These are phyloP conservation scores for Girardia tigrina DNA, from an alignment of 2,888 invertebrate genomes.

Conservation along the genomic window DNA sequence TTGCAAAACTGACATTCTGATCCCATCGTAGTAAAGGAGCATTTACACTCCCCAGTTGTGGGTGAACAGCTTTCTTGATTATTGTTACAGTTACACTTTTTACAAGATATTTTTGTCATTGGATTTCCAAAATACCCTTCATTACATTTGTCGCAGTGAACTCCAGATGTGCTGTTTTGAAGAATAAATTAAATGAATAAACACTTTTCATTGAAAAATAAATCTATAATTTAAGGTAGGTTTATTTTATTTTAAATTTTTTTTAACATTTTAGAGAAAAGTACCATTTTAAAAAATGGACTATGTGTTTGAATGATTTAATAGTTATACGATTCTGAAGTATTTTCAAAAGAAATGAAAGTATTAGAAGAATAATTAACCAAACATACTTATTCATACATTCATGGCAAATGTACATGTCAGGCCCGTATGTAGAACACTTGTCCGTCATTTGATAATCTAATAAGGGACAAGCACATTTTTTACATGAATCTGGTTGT, in stretches of 20 bases:
- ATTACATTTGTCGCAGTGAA: not conserved
- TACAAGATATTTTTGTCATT: not conserved
- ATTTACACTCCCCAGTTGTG: slow-evolving; percentile 8
- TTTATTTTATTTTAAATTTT: no score
- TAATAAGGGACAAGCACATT: slow-evolving; percentile 77
- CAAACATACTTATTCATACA: not conserved
- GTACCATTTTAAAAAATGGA: no score
- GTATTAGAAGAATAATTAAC: not conserved
- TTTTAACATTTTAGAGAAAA: no score
- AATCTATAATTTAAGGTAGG: no score
- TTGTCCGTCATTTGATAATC: not conserved
- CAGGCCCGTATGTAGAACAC: not conserved
- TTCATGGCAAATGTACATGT: not conserved
- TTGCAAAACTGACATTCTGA: slow-evolving; percentile 17
- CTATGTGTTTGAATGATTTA: no score
- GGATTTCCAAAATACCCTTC: slow-evolving; percentile 6
- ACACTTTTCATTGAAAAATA: not conserved
- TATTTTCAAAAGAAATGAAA: no score
- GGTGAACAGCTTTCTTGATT: slow-evolving; percentile 5
- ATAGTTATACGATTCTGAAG: no score
- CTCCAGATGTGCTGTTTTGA: not conserved
- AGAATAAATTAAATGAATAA: not conserved
- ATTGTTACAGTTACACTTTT: not conserved
- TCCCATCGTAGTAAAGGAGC: slow-evolving; percentile 24
- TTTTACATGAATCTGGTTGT: slow-evolving; percentile 58